A percentile compares a stretch with the other conserved stretches of the same genome.
Conservation (phyloP, 2,888 invertebrate genomes). For the Punctoribates punctum region DNA sequence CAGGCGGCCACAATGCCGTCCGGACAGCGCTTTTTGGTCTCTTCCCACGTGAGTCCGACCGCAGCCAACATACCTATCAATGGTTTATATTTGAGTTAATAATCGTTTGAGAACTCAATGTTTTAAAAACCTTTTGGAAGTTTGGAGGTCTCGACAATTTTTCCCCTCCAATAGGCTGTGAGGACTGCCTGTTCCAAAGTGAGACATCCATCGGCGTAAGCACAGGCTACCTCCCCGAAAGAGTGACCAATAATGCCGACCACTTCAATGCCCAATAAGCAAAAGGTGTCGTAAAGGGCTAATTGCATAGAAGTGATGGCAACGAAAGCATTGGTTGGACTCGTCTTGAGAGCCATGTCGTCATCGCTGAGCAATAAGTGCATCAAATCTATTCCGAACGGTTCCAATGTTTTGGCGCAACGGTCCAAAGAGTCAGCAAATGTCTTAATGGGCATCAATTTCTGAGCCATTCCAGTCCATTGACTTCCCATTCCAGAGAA, state of each 20-base stretch:
- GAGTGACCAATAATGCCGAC: slow-evolving; percentile 97
- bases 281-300: slow-evolving; percentile 83
- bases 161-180: slow-evolving; percentile 89
- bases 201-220: slow-evolving; percentile 92
- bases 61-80: slow-evolving; percentile 82
- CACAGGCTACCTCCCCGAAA: slow-evolving; percentile 90
- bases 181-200: slow-evolving; percentile 89
- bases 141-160: slow-evolving; percentile 69
- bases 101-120: background rate
- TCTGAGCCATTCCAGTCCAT: slow-evolving; percentile 92
- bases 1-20: slow-evolving; percentile 79
- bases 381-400: slow-evolving; percentile 76
- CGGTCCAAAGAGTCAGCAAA: slow-evolving; percentile 74
- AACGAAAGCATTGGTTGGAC: slow-evolving; percentile 69
- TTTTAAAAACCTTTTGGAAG: slow-evolving; percentile 25
- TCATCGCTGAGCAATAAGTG: slow-evolving; percentile 71
- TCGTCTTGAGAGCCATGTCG: slow-evolving; percentile 75
- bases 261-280: slow-evolving; percentile 69
- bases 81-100: slow-evolving; percentile 51
- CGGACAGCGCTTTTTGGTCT: slow-evolving; percentile 69
- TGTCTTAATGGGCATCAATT: slow-evolving; percentile 73
- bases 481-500: slow-evolving; percentile 98
- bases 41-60: slow-evolving; percentile 82
- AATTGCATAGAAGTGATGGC: slow-evolving; percentile 95
- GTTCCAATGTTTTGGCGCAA: slow-evolving; percentile 70